These are phyloP conservation scores for Tachina fera DNA, from an alignment of 2,888 invertebrate genomes.

Conservation along the genomic window DNA sequence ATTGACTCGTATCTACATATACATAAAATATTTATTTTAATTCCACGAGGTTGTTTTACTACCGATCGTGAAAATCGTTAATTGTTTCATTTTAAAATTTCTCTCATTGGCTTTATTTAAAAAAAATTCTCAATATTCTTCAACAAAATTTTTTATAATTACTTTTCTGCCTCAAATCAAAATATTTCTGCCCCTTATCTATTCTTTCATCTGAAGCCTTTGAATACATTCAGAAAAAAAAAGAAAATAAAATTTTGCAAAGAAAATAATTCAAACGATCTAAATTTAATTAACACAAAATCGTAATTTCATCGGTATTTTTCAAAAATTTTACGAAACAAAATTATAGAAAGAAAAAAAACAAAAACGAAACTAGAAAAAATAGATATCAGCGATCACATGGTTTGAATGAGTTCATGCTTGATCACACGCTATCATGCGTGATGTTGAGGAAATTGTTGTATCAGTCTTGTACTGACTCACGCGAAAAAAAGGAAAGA, in stretches of 20 bases:
- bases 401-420: too few relatives aligned
- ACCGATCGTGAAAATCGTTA: neutral
- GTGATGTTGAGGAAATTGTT: too few relatives aligned
- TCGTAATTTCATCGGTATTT: neutral
- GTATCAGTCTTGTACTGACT: too few relatives aligned
- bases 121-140: constrained; percentile 3
- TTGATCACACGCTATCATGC: too few relatives aligned
- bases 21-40: neutral
- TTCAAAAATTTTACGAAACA: neutral
- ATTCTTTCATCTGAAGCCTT: constrained; percentile 5
- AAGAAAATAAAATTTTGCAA: neutral
- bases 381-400: too few relatives aligned
- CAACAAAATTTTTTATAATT: constrained; percentile 9
- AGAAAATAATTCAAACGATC: too few relatives aligned
- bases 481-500: too few relatives aligned
- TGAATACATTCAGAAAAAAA: constrained; percentile 38
- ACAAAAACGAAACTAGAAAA: too few relatives aligned
- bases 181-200: constrained; percentile 18
- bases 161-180: constrained; percentile 19
- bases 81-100: neutral
- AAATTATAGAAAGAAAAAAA: neutral
- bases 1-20: neutral
- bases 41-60: neutral
- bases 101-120: neutral
- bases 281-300: too few relatives aligned